Base-by-base conservation (phyloP, 2,113 vertebrate genomes). In the Fulmarus glacialis region DNA sequence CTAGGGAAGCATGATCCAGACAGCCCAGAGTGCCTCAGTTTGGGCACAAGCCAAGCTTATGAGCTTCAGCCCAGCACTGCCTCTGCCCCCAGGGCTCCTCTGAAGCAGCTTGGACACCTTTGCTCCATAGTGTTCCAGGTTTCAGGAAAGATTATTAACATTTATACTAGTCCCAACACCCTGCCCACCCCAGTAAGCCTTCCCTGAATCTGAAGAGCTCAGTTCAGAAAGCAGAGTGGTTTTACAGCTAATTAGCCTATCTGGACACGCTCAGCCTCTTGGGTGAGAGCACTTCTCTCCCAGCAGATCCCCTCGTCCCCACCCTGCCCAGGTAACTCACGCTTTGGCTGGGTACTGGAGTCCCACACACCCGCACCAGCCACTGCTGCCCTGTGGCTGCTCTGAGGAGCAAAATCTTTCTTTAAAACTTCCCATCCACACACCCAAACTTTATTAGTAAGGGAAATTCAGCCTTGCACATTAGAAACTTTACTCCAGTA, bases 1-100 rank as follows among this genome's bases (percentile, higher is more conserved):
- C 8, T 4, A 3, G 47, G 36, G 48, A 29, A 24, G 77, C 8
- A 1, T 2, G 16, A 29, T 17, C 38, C 66, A 17, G 29, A 17
- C 23, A 2, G 2, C 19, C 7, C 15, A 0, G 4, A 5, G 43
- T 16, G 47, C 15, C 52, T 50, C 56, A 6, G 21, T 4, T 0
- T 24, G 82, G 82, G 60, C 72, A 66, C 34, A 19, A 36, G 34
- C 47, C 63, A 36, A 72, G 16, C 26, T 30, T 8, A 19, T 0
- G 24, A 67, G 47, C 38, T 72, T 40, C 70, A 38, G 73, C 77
- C 56, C 59, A 64, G 53, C 29, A 14, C 29, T 14, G 84, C 59
- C 38, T 81, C 53, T 26, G 45, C 80, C 45, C 59, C 45, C 59
- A 32, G 43, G 40, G 36, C 42, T 52, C 53, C 64, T 24, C 15